Evolutionary conservation across 2,113 vertebrate species (phyloP), one percentile per base, ranked within the genome.

Genomic region (Hippocampus barbouri): DNA sequence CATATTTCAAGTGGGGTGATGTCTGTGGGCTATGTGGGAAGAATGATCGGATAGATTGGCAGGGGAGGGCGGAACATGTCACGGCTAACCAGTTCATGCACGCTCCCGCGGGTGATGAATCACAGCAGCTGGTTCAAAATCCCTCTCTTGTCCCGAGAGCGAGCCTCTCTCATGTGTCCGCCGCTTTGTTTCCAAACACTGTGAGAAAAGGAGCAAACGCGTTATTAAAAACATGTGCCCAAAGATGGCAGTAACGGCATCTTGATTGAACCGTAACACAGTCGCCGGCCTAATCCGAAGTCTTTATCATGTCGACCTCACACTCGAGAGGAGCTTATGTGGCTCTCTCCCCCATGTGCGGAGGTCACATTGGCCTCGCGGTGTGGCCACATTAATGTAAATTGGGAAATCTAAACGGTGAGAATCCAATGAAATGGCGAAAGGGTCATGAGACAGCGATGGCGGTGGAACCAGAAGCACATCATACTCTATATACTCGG

Each of bases 61-160:
- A 60, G 41, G 67, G 68, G 74, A 68, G 78, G 62, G 68, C 68
- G 76, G 82, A 80, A 83, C 86, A 81, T 78, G 76, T 80, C 80
- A 76, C 83, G 87, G 84, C 84, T 86, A 89, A 90, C 86, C 84
- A 87, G 88, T 88, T 90, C 80, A 86, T 65, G 69, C 81, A 84
- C 87, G 77, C 77, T 77, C 83, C 85, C 79, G 70, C 83, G 79
- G 81, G 81, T 88, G 88, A 89, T 89, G 85, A 87, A 91, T 89
- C 83, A 88, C 87, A 91, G 88, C 86, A 87, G 81, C 83, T 47
- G 78, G 63, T 80, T 83, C 70, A 38, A 34, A 62, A 57, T 74
- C 74, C 71, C 67, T 70, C 68, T 67, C 72, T 63, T 68, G 59
- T 16, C 78, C 56, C 54, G 70, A 83, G 70, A 68, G 77, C 80